Evolutionary conservation across 1,140 invertebrate genomes (phyloP).

Genomic region (Physella acuta): DNA sequence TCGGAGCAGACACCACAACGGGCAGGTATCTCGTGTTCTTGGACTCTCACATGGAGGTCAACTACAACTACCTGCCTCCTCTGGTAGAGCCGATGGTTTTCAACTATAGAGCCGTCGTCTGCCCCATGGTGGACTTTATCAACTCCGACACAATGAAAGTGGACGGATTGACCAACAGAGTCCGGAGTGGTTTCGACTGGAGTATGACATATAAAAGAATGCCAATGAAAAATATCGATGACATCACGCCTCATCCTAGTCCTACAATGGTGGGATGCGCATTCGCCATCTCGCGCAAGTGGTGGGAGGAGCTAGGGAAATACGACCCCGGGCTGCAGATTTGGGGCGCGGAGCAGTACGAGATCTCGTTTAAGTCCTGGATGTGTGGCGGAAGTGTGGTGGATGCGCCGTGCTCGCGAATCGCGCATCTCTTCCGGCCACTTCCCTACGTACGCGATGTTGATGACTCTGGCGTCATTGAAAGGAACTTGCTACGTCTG

Average conservation of each 20-base stretch:
- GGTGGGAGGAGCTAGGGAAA: slow-evolving; percentile 18
- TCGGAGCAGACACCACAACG: neutral
- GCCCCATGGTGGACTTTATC: neutral
- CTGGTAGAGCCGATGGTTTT: neutral
- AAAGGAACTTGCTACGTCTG: neutral
- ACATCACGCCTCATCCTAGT: neutral
- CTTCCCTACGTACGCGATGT: slow-evolving; percentile 61
- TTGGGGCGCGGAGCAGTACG: slow-evolving; percentile 90
- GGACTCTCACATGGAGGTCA: slow-evolving; percentile 2
- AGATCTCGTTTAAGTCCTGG: too few species aligned
- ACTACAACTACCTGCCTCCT: slow-evolving; percentile 3
- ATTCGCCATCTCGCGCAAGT: slow-evolving; percentile 61
- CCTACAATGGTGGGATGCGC: slow-evolving; percentile 16
- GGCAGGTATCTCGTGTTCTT: neutral
- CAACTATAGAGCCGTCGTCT: neutral
- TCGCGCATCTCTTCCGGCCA: slow-evolving; percentile 96
- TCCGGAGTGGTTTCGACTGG: neutral
- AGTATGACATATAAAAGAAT: neutral
- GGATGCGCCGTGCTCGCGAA: slow-evolving; percentile 92
- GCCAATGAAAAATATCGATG: neutral
- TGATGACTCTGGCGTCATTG: neutral
- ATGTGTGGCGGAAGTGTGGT: too few species aligned
- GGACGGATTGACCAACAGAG: neutral
- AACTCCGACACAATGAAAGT: neutral
- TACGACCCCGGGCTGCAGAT: slow-evolving; percentile 67